These are phyloP conservation scores for Patella ulyssiponensis DNA, from an alignment of 2,888 invertebrate species.

Conservation along the genomic window DNA sequence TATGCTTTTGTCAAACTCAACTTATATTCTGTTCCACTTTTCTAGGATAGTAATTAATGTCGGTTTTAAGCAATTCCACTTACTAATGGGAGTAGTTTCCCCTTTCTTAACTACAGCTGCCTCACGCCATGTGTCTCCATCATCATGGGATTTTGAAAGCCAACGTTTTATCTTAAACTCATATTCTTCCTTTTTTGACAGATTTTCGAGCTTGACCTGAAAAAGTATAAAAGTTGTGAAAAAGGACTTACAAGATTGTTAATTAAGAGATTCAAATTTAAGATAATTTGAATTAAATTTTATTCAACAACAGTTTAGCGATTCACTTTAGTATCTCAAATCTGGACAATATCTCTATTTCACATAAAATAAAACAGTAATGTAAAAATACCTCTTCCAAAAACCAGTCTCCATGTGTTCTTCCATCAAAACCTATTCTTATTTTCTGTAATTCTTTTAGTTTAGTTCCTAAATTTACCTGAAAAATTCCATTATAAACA, in stretches of 20 bases:
- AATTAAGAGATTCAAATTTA: too few relatives aligned
- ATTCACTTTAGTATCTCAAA: not conserved
- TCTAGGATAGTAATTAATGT: too few relatives aligned
- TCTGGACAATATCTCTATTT: not conserved
- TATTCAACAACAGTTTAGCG: too few relatives aligned
- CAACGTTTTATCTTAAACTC: conserved; percentile 53
- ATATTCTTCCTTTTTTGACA: conserved; percentile 40
- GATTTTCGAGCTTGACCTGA: conserved; percentile 46
- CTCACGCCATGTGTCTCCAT: conserved; percentile 62
- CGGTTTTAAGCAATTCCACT: too few relatives aligned
- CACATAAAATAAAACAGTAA: not conserved
- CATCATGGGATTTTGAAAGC: conserved; percentile 55
- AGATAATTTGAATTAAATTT: too few relatives aligned
- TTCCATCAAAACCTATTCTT: conserved; percentile 55
- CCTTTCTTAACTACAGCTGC: conserved; percentile 49
- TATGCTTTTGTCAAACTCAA: too few relatives aligned
- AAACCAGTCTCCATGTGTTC: conserved; percentile 54
- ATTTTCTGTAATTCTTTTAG: conserved; percentile 60
- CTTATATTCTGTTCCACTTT: too few relatives aligned
- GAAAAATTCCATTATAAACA: not conserved
- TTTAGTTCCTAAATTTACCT: conserved; percentile 46
- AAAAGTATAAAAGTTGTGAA: not conserved
- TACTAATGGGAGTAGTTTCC: conserved; percentile 54
- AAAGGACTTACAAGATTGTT: too few relatives aligned
- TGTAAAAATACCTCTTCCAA: conserved; percentile 53